Conservation (phyloP, 1,140 invertebrate genomes). For the Drosophila sproati region DNA sequence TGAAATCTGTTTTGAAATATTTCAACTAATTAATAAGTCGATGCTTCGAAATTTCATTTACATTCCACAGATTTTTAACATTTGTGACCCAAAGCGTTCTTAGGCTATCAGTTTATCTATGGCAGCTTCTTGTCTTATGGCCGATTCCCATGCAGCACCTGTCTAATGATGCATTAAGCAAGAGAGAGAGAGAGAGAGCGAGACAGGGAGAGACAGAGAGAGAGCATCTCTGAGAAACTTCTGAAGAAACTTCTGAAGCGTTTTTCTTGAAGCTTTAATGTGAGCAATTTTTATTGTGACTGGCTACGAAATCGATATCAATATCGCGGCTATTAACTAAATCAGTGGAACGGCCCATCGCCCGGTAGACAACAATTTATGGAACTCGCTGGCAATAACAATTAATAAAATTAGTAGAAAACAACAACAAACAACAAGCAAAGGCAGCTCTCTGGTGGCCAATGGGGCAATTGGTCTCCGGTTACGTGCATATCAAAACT, state of each 20-base stretch:
- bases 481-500: constrained; percentile 71
- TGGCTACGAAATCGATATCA: constrained; percentile 76
- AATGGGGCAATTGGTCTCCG: constrained; percentile 48
- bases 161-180: constrained; percentile 50
- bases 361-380: constrained; percentile 61
- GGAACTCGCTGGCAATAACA: constrained; percentile 74
- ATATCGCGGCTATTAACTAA: constrained; percentile 78
- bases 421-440: constrained; percentile 20
- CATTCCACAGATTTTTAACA: constrained; percentile 12
- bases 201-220: neutral
- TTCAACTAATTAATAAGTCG: constrained; percentile 10
- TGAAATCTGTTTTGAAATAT: neutral
- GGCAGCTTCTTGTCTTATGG: constrained; percentile 41
- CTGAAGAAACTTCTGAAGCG: too few species aligned
- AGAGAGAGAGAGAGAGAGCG: neutral
- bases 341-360: constrained; percentile 74
- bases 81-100: neutral
- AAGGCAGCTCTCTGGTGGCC: constrained; percentile 53
- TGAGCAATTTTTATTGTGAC: constrained; percentile 75
- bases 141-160: constrained; percentile 33
- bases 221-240: constrained; percentile 4
- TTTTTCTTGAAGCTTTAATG: constrained; percentile 49
- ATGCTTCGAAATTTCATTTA: constrained; percentile 3
- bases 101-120: constrained; percentile 31
- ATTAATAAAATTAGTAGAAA: constrained; percentile 77